A percentile compares a stretch with the other conserved stretches of the same genome.
phyloP scores from a whole-genome alignment of 1,140 invertebrate species.

The Alviniconcha marisindica region DNA sequence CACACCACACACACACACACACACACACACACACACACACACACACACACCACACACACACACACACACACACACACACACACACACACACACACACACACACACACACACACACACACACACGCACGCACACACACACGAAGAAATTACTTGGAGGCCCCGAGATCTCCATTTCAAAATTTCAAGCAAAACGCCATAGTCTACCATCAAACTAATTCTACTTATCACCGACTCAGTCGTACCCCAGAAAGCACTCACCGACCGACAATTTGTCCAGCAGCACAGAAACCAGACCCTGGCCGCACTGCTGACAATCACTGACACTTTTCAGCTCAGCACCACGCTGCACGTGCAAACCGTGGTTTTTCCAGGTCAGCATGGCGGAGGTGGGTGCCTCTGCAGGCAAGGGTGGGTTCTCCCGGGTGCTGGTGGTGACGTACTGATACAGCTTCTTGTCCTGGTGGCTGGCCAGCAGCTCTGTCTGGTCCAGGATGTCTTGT shows the following conservation, averaged over 20 bases:
- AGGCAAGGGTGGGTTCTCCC: not conserved
- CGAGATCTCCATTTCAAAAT: no score
- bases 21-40: no score
- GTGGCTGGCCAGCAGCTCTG: constrained; percentile 9
- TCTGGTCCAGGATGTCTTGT: not conserved
- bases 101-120: no score
- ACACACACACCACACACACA: no score
- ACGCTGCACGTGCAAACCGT: not conserved
- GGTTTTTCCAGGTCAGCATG: not conserved
- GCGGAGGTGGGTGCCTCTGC: not conserved
- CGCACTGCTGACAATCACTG: not conserved
- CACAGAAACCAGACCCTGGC: not conserved
- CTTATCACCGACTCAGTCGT: no score
- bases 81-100: constrained; percentile 1
- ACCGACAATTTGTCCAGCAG: not conserved
- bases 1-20: no score
- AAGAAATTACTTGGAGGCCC: no score
- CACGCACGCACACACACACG: no score
- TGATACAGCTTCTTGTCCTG: constrained; percentile 5
- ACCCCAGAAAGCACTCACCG: not conserved
- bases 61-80: not conserved
- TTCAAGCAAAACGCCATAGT: no score
- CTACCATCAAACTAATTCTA: no score
- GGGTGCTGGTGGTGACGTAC: not conserved
- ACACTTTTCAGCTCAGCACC: not conserved